A percentile compares a stretch with the other conserved stretches of the same genome.
These are phyloP conservation scores for Mus caroli DNA, from an alignment of 2,797 vertebrate genomes.

Conservation along the genomic window DNA sequence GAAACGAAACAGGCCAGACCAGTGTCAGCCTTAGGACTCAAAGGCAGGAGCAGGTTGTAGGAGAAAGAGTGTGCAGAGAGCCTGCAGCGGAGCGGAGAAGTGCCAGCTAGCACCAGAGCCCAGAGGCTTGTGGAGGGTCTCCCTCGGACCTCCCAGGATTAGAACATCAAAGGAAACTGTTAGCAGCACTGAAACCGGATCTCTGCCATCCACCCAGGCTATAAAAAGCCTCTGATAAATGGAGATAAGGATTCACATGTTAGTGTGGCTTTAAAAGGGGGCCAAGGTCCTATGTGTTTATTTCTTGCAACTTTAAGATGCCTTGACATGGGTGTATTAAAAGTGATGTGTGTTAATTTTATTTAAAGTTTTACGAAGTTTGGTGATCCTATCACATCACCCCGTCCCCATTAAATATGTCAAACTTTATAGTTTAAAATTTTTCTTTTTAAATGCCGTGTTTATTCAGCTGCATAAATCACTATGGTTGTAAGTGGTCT, in stretches of 20 bases:
- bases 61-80: neutral
- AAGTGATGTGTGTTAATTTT: conserved; percentile 42
- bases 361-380: conserved; percentile 45
- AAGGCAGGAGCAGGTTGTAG: neutral
- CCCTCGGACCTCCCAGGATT: neutral
- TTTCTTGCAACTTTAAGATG: conserved; percentile 44
- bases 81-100: fast-evolving
- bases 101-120: fast-evolving
- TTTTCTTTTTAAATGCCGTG: neutral
- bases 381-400: neutral
- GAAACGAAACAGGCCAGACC: fast-evolving
- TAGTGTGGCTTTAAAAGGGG: conserved; percentile 4
- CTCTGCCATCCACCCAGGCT: neutral
- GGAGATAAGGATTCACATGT: conserved; percentile 46
- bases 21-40: neutral
- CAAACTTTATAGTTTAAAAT: conserved; percentile 14
- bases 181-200: neutral
- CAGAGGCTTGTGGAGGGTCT: fast-evolving
- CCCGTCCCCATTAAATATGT: neutral
- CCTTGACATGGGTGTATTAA: neutral
- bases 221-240: neutral
- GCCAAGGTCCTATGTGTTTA: conserved; percentile 22
- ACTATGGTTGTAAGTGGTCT: neutral
- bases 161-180: neutral
- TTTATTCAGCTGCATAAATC: conserved; percentile 41